Base-by-base conservation (phyloP, 2,888 invertebrate genomes). In the Pyrgus malvae region DNA sequence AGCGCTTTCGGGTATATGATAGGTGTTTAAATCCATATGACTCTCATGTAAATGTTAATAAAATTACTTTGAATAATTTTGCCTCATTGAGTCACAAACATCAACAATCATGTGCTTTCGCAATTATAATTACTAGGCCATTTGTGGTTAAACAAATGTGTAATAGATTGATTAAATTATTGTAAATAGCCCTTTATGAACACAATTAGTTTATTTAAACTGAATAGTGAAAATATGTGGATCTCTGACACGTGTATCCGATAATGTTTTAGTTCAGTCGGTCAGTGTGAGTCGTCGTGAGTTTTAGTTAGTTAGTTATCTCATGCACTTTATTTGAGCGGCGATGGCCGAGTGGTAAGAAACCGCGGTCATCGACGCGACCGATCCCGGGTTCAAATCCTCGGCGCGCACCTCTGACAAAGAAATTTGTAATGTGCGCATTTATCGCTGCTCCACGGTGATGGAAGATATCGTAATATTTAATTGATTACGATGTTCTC, bases 221-320 rank as follows among this genome's bases (percentile, higher is more conserved):
- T 8, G 8, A 37, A 8, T 11, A 37, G 46, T 19, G 35, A 31
- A 14, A 29, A 35, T 11, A 44, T 17, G 16, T 50, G 42, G 50
- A 35, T 19, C 35, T 44, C 16, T 21, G 42, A 19, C 51, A 51
- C 51, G 51, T 51, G 51, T 51, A 51, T 12, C n/a, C 27, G 51
- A 51, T 51, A 51, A 51, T 19, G 35, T 51, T 44, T 25, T 51
- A 37, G 51, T 44, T 44, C 35, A 51, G 23, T 51, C 42, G 51
- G 51, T 51, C 51, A 35, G 16, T 33, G 33, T 48, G 7, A 12
- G 19, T n/a, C 21, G 25, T 14, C 14, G 41, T 25, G 6, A 3
- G 6, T 23, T 23, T 23, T 23, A 23, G 23, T 23, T 6, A 23
- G 3, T 23, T 11, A n/a, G 2, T 2, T 2, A 29, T 29, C 14